A percentile compares a stretch with the other conserved stretches of the same genome.
These are phyloP conservation scores for Pristionchus mayeri DNA, from an alignment of 2,888 invertebrate genomes.

Conservation along the genomic window DNA sequence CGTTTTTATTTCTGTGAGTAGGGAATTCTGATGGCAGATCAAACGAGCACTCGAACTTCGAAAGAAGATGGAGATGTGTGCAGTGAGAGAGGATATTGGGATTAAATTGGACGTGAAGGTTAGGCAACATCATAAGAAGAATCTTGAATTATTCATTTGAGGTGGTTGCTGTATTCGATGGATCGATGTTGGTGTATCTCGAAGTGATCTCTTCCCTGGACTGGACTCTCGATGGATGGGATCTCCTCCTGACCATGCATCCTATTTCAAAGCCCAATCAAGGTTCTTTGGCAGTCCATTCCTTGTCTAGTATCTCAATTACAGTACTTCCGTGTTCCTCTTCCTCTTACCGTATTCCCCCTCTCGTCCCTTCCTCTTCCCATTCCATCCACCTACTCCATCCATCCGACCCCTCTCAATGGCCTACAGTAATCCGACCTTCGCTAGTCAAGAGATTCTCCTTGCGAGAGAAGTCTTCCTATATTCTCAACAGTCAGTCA, in stretches of 20 bases:
- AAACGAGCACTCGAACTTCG: slow-evolving; percentile 19
- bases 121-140: neutral
- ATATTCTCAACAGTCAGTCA: slow-evolving; percentile 23
- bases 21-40: neutral
- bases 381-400: slow-evolving; percentile 36
- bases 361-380: slow-evolving; percentile 21
- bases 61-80: slow-evolving; percentile 25
- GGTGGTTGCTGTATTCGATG: slow-evolving; percentile 34
- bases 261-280: neutral
- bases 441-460: slow-evolving; percentile 20
- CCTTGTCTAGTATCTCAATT: neutral
- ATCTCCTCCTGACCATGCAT: slow-evolving; percentile 1
- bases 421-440: slow-evolving; percentile 29
- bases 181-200: slow-evolving; percentile 9
- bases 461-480: neutral
- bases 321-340: slow-evolving; percentile 2
- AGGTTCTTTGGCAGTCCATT: neutral
- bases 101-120: slow-evolving; percentile 36
- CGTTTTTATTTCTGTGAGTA: neutral
- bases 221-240: neutral
- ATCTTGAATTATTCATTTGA: neutral
- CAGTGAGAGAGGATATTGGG: neutral
- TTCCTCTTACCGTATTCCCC: neutral
- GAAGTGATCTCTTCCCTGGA: neutral
- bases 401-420: slow-evolving; percentile 4